Percentiles rank a stretch among this genome's conserved stretches.
These are phyloP conservation scores for Rotaria macrura DNA, from an alignment of 2,888 invertebrate genomes.

Conservation along the genomic window DNA sequence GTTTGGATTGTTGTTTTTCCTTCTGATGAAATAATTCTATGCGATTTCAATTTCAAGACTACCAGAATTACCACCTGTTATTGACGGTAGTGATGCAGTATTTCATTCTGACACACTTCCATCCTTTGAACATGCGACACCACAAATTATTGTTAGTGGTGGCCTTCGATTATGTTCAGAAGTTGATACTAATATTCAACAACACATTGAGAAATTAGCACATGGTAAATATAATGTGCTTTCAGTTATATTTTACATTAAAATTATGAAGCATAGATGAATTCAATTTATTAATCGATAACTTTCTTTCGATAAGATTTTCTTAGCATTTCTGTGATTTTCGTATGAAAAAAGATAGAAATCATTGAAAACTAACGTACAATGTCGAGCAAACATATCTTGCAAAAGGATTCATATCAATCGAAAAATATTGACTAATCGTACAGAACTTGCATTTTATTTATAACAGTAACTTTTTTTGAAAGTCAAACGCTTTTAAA, in stretches of 20 bases:
- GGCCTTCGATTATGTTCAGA: conserved; percentile 3
- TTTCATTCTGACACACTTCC: background rate
- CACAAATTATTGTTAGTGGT: background rate
- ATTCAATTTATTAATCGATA: too few relatives aligned
- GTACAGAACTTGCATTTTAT: too few relatives aligned
- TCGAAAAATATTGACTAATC: too few relatives aligned
- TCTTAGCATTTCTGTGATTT: too few relatives aligned
- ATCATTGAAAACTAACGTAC: too few relatives aligned
- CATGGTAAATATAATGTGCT: background rate
- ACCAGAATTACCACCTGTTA: background rate
- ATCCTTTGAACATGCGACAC: background rate
- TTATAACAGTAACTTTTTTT: too few relatives aligned
- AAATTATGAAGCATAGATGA: too few relatives aligned
- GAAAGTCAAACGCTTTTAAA: too few relatives aligned
- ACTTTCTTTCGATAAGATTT: too few relatives aligned
- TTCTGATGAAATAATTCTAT: background rate
- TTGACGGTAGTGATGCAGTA: background rate
- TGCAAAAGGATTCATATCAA: too few relatives aligned
- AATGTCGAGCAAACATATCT: too few relatives aligned
- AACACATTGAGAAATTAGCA: background rate
- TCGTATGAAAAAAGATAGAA: too few relatives aligned
- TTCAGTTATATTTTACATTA: background rate
- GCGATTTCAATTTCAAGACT: background rate
- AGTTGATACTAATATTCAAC: background rate
- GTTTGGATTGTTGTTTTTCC: background rate